Evolutionary conservation across 2,113 vertebrate species (phyloP).

Genomic region (Petroica traversi): DNA sequence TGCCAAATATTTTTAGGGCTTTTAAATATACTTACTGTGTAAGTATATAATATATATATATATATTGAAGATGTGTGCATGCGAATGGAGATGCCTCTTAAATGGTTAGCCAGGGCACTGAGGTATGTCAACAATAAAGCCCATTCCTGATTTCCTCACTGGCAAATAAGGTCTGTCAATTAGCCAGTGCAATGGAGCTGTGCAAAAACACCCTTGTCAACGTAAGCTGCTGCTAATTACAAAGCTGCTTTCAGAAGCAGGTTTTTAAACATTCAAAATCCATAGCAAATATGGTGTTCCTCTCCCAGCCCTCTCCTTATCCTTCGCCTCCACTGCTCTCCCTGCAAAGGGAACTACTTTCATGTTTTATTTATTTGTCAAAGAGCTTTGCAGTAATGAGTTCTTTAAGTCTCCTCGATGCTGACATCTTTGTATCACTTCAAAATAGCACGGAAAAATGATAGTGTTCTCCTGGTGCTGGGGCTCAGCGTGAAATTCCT

Average conservation of each 20-base stretch:
- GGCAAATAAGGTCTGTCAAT: not conserved
- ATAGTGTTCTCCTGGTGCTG: not conserved
- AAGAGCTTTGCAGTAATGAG: conserved; percentile 2
- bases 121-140: not conserved
- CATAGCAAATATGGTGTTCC: not conserved
- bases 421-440: conserved; percentile 9
- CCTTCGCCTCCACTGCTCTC: not conserved
- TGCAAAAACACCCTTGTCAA: not conserved
- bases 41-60: not conserved
- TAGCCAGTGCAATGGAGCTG: not conserved
- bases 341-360: not conserved
- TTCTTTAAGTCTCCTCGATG: not conserved
- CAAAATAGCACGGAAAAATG: not conserved
- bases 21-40: not conserved
- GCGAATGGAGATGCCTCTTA: not conserved
- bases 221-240: not conserved
- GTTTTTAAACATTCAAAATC: not conserved
- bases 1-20: not conserved
- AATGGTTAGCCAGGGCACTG: not conserved
- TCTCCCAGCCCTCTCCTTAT: not conserved
- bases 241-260: not conserved
- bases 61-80: fast-evolving
- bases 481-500: conserved; percentile 21
- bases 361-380: conserved; percentile 33
- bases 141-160: not conserved